A percentile compares a stretch with the other conserved stretches of the same genome.
Conservation (phyloP, 2,113 vertebrate species). For the Triplophysa siluroides region DNA sequence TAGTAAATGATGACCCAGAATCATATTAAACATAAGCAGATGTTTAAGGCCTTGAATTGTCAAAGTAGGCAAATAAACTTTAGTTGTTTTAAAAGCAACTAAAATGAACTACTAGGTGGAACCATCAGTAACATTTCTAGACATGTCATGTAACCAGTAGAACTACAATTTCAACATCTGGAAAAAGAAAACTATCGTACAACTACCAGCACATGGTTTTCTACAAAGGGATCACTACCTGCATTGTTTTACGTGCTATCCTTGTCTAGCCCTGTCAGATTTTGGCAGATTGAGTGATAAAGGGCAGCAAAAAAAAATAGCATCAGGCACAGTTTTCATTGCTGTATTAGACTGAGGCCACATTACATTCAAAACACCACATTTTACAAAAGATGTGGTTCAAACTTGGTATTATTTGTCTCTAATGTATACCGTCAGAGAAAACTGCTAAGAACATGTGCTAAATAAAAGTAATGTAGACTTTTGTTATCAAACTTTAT, state of each 20-base stretch:
- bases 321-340: slow-evolving; percentile 14
- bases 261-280: not conserved
- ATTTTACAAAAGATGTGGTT: not conserved
- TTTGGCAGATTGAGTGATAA: not conserved
- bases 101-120: not conserved
- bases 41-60: slow-evolving; percentile 24
- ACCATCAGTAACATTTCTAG: slow-evolving; percentile 20
- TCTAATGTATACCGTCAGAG: not conserved
- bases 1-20: not conserved
- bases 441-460: not conserved
- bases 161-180: not conserved
- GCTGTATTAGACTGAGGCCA: not conserved
- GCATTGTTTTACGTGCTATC: not conserved
- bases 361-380: not conserved
- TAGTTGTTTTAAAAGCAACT: slow-evolving; percentile 26
- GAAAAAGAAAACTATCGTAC: not conserved
- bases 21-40: slow-evolving; percentile 3
- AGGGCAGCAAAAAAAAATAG: slow-evolving; percentile 4
- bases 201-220: not conserved
- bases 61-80: slow-evolving; percentile 9
- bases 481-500: not conserved
- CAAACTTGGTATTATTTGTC: not conserved
- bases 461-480: not conserved
- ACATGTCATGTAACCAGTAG: not conserved
- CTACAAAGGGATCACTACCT: not conserved